These are phyloP conservation scores for Pavo muticus DNA, from an alignment of 2,113 vertebrate genomes.

Conservation along the genomic window DNA sequence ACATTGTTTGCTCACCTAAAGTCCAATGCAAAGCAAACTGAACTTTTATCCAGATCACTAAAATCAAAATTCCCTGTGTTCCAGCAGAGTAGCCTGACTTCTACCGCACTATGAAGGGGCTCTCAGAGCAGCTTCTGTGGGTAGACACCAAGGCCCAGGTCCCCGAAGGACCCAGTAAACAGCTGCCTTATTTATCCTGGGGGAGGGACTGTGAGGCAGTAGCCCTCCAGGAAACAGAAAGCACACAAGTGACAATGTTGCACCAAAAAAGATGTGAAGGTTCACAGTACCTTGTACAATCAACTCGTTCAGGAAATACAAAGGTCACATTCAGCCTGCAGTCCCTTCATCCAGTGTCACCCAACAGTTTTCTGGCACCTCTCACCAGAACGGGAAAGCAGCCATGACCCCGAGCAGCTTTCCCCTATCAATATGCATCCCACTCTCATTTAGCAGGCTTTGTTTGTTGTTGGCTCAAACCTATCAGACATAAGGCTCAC, in stretches of 20 bases:
- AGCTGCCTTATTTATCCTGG: background rate
- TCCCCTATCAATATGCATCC: background rate
- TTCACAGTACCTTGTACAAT: background rate
- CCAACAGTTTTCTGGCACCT: background rate
- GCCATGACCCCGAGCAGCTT: accelerated
- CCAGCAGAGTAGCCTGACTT: background rate
- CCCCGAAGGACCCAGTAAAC: background rate
- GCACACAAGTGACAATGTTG: background rate
- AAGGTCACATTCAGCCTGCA: background rate
- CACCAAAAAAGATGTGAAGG: background rate
- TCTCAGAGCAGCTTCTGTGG: background rate
- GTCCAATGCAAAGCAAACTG: background rate
- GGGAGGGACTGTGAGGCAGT: background rate
- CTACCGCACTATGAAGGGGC: background rate
- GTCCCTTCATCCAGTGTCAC: background rate
- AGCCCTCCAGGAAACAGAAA: background rate
- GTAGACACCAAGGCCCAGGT: background rate
- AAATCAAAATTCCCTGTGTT: background rate
- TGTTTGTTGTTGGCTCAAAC: background rate
- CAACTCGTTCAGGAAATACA: background rate
- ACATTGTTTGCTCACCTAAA: background rate
- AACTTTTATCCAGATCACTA: background rate
- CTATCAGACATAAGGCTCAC: background rate
- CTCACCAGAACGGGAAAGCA: background rate
- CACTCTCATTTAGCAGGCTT: background rate